These are phyloP conservation scores for Novumbra hubbsi DNA, from an alignment of 2,797 vertebrate species.

Conservation along the genomic window DNA sequence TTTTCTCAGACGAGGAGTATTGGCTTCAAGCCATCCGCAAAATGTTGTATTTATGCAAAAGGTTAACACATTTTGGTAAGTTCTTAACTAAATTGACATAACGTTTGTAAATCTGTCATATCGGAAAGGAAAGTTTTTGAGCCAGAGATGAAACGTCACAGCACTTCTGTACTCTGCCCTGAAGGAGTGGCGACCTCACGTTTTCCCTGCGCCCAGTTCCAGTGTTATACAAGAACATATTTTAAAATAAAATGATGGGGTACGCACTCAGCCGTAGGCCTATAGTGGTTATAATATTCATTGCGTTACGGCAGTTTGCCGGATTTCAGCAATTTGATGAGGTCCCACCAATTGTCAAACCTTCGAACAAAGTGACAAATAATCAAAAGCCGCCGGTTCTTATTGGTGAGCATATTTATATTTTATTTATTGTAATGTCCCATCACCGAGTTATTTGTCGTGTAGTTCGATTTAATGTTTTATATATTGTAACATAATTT, in stretches of 20 bases:
- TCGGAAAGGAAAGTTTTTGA: too few relatives aligned
- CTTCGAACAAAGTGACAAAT: conserved; percentile 63
- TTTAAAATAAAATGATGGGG: background rate
- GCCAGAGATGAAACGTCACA: too few relatives aligned
- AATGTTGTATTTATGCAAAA: too few relatives aligned
- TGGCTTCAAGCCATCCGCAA: too few relatives aligned
- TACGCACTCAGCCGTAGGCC: conserved; percentile 20
- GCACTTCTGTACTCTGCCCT: too few relatives aligned
- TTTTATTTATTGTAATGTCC: background rate
- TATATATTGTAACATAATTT: background rate
- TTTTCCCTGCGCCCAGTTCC: too few relatives aligned
- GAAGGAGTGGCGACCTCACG: too few relatives aligned
- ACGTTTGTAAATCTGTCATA: too few relatives aligned
- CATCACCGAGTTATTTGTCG: background rate
- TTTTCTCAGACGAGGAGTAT: too few relatives aligned
- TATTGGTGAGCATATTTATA: conserved; percentile 79
- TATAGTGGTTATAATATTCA: conserved; percentile 44
- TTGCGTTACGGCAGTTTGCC: conserved; percentile 69
- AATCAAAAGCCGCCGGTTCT: conserved; percentile 90
- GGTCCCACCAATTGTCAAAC: conserved; percentile 85
- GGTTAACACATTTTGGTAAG: too few relatives aligned
- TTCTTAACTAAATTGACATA: too few relatives aligned
- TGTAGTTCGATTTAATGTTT: background rate
- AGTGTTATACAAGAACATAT: background rate
- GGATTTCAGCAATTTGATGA: conserved; percentile 92